phyloP scores from a whole-genome alignment of 2,888 invertebrate species.

The Sesia bembeciformis region DNA sequence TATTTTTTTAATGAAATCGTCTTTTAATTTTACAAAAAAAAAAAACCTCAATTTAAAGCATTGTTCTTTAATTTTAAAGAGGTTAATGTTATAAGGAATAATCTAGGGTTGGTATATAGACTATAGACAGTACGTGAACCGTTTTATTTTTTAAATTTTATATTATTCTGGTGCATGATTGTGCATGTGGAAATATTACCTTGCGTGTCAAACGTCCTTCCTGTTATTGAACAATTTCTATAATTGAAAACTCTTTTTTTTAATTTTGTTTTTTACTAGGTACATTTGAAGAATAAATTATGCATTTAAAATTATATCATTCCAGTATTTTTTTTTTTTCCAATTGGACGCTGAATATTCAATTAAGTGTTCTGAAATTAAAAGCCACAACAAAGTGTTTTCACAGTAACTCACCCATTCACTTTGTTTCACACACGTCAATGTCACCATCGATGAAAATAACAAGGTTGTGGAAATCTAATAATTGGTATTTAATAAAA shows the following conservation, averaged over 20 bases:
- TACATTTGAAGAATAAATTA: background rate
- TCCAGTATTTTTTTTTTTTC: background rate
- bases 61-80: too few relatives aligned
- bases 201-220: constrained; percentile 13
- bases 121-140: background rate
- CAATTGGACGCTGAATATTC: background rate
- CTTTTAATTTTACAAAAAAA: too few relatives aligned
- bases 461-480: too few relatives aligned
- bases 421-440: background rate
- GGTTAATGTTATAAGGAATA: too few relatives aligned
- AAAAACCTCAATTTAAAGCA: too few relatives aligned
- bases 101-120: too few relatives aligned
- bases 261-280: background rate
- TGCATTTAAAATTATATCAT: background rate
- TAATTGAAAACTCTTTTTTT: background rate
- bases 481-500: too few relatives aligned
- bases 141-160: constrained; percentile 13
- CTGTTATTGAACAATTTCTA: background rate
- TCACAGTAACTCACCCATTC: constrained; percentile 12
- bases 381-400: constrained; percentile 9
- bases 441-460: background rate
- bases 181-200: constrained; percentile 25
- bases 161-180: constrained; percentile 28
- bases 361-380: constrained; percentile 12
- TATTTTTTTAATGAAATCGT: too few relatives aligned